phyloP scores from a whole-genome alignment of 2,888 invertebrate genomes.

The Arrhopalites spinosus region DNA sequence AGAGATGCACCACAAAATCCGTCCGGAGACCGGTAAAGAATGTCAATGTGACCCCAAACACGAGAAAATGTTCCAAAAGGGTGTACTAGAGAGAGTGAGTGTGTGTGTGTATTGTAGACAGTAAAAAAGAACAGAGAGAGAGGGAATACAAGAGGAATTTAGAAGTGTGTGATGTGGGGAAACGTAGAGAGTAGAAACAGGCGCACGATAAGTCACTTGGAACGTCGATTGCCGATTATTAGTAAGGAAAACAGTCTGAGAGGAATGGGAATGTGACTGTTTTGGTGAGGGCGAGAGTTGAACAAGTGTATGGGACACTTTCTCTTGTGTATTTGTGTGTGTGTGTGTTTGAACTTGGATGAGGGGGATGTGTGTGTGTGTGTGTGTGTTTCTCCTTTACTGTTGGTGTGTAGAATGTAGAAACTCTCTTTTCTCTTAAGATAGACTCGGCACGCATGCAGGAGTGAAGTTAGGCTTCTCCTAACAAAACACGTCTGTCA shows the following conservation, averaged over 20 bases:
- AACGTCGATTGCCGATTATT: slow-evolving; percentile 37
- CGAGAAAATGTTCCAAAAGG: not conserved
- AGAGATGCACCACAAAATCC: slow-evolving; percentile 38
- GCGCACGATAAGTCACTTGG: slow-evolving; percentile 37
- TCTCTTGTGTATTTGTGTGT: slow-evolving; percentile 1
- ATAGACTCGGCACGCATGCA: slow-evolving; percentile 5
- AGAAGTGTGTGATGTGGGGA: slow-evolving; percentile 30
- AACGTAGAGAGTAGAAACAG: slow-evolving; percentile 7
- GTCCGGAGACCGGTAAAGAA: slow-evolving; percentile 36
- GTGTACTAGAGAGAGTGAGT: not conserved
- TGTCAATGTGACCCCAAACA: slow-evolving; percentile 29
- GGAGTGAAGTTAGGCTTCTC: slow-evolving; percentile 3
- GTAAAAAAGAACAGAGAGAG: slow-evolving; percentile 3
- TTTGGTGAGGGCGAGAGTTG: slow-evolving; percentile 2
- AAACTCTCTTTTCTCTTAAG: not conserved
- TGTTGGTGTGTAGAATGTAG: not conserved
- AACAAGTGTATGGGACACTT: slow-evolving; percentile 14
- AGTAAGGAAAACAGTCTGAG: slow-evolving; percentile 42
- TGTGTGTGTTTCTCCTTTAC: slow-evolving; percentile 2
- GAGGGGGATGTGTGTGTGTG: not conserved
- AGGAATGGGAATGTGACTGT: slow-evolving; percentile 40
- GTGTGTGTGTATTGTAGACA: slow-evolving; percentile 1
- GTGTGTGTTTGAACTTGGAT: not conserved
- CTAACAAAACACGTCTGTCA: no score
- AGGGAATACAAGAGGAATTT: slow-evolving; percentile 9